These are phyloP conservation scores for Sebastes nivosus DNA, from an alignment of 2,797 vertebrate genomes.

Conservation along the genomic window DNA sequence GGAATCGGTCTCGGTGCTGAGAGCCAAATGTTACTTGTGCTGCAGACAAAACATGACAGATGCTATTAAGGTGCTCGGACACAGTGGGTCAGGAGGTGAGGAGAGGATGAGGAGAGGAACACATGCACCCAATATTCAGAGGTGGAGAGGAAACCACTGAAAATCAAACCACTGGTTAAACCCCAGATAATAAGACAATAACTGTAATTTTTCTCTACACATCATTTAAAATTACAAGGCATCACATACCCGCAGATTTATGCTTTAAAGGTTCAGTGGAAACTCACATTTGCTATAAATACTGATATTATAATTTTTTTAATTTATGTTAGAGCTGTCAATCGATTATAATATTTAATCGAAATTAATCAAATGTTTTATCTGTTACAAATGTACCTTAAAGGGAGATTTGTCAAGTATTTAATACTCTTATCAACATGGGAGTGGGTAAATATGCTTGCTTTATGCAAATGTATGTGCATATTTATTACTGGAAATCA, in stretches of 20 bases:
- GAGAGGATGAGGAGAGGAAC: slow-evolving; percentile 40
- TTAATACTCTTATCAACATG: too few relatives aligned
- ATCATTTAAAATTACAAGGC: not conserved
- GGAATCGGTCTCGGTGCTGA: slow-evolving; percentile 39
- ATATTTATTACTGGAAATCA: too few relatives aligned
- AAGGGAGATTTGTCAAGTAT: too few relatives aligned
- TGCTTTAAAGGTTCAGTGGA: not conserved
- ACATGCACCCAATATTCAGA: slow-evolving; percentile 28
- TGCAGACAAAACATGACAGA: slow-evolving; percentile 71
- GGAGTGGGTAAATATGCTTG: too few relatives aligned
- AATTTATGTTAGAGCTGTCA: too few relatives aligned
- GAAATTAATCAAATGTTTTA: too few relatives aligned
- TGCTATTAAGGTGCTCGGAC: slow-evolving; percentile 52
- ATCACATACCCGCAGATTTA: not conserved
- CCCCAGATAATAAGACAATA: not conserved
- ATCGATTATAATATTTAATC: too few relatives aligned
- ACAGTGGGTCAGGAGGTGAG: slow-evolving; percentile 59
- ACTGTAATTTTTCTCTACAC: not conserved
- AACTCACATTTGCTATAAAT: not conserved
- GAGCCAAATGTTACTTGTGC: slow-evolving; percentile 60
- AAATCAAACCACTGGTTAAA: not conserved
- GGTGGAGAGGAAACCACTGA: not conserved
- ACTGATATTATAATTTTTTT: too few relatives aligned
- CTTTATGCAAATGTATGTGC: too few relatives aligned
- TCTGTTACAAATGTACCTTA: too few relatives aligned